A percentile compares a stretch with the other conserved stretches of the same genome.
These are phyloP conservation scores for Amphiprion clarkii DNA, from an alignment of 2,797 vertebrate species.

Conservation along the genomic window DNA sequence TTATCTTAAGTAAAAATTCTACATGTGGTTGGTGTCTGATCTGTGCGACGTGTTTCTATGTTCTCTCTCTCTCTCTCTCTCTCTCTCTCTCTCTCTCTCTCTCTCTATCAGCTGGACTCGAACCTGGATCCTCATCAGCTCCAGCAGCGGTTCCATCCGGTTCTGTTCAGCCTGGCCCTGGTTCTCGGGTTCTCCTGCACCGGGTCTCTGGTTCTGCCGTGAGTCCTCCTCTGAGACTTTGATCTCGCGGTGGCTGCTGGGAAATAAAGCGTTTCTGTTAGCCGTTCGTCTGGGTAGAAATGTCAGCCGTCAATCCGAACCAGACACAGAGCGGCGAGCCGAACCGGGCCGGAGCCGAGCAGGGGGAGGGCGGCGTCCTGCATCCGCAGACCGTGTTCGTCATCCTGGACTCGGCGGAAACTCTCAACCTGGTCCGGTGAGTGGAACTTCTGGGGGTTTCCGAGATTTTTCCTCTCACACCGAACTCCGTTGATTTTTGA, in stretches of 20 bases:
- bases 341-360: constrained; percentile 33
- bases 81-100: too few species aligned
- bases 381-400: constrained; percentile 83
- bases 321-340: constrained; percentile 37
- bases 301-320: constrained; percentile 58
- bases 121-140: neutral
- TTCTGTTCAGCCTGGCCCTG: neutral
- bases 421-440: constrained; percentile 82
- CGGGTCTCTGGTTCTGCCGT: neutral
- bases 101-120: neutral
- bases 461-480: neutral
- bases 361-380: constrained; percentile 42
- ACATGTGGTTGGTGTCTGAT: neutral
- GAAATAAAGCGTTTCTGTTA: constrained; percentile 9
- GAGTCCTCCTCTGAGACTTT: neutral
- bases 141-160: neutral
- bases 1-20: too few species aligned
- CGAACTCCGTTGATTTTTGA: constrained; percentile 12
- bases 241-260: constrained; percentile 31
- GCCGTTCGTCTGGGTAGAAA: constrained; percentile 32
- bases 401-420: constrained; percentile 82
- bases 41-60: constrained; percentile 22
- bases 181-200: neutral
- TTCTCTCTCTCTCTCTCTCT: too few species aligned
- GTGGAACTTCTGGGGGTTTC: constrained; percentile 45